phyloP scores from a whole-genome alignment of 64 coral and sea anemone genomes.

The Dendronephthya gigantea region DNA sequence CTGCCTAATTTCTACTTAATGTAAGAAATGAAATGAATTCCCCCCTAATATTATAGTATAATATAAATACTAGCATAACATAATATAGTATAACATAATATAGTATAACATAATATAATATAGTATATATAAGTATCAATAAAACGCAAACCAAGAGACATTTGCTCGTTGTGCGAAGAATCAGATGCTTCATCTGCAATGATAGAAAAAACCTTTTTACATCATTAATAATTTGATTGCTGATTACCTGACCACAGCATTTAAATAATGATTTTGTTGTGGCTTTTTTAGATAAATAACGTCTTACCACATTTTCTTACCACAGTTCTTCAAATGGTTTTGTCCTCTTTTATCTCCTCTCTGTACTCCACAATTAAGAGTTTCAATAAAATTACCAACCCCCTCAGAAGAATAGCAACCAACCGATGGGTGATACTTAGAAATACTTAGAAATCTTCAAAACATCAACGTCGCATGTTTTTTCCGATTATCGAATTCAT shows the following conservation, averaged over 20 bases:
- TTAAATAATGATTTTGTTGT: constrained; percentile 30
- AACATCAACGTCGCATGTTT: no score
- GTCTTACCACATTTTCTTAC: neutral
- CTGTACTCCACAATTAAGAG: no score
- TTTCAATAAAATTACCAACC: no score
- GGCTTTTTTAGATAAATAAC: constrained; percentile 21
- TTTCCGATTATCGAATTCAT: no score
- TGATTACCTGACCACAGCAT: neutral
- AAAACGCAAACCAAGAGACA: constrained; percentile 28
- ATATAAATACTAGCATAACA: no score
- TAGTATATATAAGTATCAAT: neutral
- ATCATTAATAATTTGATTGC: neutral
- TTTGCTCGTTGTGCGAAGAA: constrained; percentile 23
- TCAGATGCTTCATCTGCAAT: constrained; percentile 32
- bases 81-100: no score
- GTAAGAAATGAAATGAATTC: constrained; percentile 6
- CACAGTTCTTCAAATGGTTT: neutral
- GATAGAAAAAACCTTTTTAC: constrained; percentile 20
- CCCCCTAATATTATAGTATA: constrained; percentile 6
- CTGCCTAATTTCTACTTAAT: neutral
- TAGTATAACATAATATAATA: no score
- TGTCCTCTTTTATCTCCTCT: constrained; percentile 24
- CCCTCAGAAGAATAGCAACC: neutral
- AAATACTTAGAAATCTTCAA: no score
- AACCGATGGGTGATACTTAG: neutral